Conservation (phyloP, 2,113 vertebrate genomes). For the Phylloscopus trochilus region DNA sequence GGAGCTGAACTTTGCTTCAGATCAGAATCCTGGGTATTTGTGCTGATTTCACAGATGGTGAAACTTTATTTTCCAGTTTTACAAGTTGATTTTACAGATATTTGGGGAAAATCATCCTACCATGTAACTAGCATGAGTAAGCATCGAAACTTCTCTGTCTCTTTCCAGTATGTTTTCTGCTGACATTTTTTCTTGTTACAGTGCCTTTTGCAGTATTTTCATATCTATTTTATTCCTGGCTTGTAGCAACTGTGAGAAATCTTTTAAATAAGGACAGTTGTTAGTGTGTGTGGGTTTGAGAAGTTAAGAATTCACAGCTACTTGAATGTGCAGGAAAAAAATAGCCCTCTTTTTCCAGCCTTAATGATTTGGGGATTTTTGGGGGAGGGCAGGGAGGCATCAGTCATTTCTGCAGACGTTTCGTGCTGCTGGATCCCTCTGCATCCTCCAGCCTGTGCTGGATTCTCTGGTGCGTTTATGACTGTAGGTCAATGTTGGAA, state of each 20-base stretch:
- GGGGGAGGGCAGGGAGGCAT: neutral
- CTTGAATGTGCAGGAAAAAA: neutral
- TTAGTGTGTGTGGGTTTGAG: neutral
- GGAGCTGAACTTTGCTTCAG: neutral
- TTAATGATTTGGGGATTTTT: neutral
- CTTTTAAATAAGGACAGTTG: neutral
- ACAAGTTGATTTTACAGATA: neutral
- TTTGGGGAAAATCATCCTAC: neutral
- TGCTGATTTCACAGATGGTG: neutral
- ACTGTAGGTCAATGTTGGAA: neutral
- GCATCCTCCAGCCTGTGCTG: accelerated
- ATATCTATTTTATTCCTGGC: neutral
- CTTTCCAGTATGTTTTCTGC: neutral
- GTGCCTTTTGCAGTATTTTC: neutral
- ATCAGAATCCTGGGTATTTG: neutral
- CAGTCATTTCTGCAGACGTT: neutral
- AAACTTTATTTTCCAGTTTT: neutral
- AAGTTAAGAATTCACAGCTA: neutral
- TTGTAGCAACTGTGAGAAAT: neutral
- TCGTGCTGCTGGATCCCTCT: neutral
- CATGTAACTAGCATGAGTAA: neutral
- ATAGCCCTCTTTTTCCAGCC: neutral
- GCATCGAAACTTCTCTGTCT: neutral
- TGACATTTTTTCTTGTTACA: neutral
- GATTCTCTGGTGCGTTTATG: neutral